Conservation (phyloP, 2,113 vertebrate species). For the Equus quagga region DNA sequence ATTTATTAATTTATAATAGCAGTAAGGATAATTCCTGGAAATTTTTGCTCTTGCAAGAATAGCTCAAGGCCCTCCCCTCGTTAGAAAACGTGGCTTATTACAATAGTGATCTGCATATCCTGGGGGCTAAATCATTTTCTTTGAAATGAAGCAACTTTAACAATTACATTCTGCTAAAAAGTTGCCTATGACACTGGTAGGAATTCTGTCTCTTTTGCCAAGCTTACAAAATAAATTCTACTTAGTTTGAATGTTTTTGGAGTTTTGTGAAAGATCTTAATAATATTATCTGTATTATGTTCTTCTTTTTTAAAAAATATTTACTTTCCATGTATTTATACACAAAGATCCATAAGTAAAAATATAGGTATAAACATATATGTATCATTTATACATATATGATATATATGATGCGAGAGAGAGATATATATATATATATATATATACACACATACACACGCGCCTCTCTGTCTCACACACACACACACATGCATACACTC, state of each 20-base stretch:
- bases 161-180: slow-evolving; percentile 73
- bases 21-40: slow-evolving; percentile 81
- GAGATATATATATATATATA: neutral
- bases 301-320: neutral
- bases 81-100: slow-evolving; percentile 73
- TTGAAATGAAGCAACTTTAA: slow-evolving; percentile 72
- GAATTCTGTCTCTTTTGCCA: slow-evolving; percentile 19
- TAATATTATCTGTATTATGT: neutral
- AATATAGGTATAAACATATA: neutral
- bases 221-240: slow-evolving; percentile 48
- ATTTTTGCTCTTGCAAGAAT: slow-evolving; percentile 77
- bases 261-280: neutral
- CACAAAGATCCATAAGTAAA: neutral
- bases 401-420: neutral
- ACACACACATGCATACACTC: neutral
- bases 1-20: slow-evolving; percentile 82
- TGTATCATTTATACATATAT: neutral
- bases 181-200: slow-evolving; percentile 39
- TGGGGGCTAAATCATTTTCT: slow-evolving; percentile 73
- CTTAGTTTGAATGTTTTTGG: neutral
- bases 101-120: slow-evolving; percentile 71
- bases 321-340: neutral
- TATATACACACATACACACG: neutral
- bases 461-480: neutral
- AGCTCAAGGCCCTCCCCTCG: slow-evolving; percentile 66